Base-by-base conservation (phyloP, 2,113 vertebrate genomes). In the Semnornis frantzii region DNA sequence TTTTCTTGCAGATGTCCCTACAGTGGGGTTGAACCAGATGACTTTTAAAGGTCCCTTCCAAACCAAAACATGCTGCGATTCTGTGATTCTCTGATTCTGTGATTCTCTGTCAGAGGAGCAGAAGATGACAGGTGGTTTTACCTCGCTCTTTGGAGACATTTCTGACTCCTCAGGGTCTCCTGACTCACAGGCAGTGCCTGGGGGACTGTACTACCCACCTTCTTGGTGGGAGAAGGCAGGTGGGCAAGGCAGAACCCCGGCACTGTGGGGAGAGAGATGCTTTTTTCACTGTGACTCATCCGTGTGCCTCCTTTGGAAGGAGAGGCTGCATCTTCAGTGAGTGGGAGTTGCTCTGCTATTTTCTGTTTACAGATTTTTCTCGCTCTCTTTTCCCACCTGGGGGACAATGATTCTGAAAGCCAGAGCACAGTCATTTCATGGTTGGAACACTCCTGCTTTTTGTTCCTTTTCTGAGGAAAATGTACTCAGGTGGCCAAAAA, bases 261-360 rank as follows among this genome's bases (percentile, higher is more conserved):
- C 68, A 71, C 89, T 9, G 9, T 2, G 7, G 82, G 86, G 75
- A 87, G 72, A 42, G 78, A 52, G 87, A 87, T 84, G 87, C 87
- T 79, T 92, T 55, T 39, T 92, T 59, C 50, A 27, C 69, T 4
- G 3, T 97, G 95, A 97, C 87, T 97, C 95, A 97, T 95, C 72
- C 6, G 4, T 21, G 84, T 2, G 37, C 93, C 68, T 87, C 76
- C 87, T 94, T 80, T 1, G 1, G 91, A 94, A 50, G 89, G 55
- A 89, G 84, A 89, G 37, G 89, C 84, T 87, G 94, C 86, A 92
- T 71, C 76, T 85, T 33, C 6, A 0, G 8, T 21, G 87, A 84
- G 95, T 94, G 92, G 96, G 96, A 95, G 94, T 91, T 1, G 12
- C 89, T 94, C 76, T 74, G 94, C 93, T 94, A 92, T 93, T 92